phyloP scores from a whole-genome alignment of 2,113 vertebrate species.

The Bos javanicus region DNA sequence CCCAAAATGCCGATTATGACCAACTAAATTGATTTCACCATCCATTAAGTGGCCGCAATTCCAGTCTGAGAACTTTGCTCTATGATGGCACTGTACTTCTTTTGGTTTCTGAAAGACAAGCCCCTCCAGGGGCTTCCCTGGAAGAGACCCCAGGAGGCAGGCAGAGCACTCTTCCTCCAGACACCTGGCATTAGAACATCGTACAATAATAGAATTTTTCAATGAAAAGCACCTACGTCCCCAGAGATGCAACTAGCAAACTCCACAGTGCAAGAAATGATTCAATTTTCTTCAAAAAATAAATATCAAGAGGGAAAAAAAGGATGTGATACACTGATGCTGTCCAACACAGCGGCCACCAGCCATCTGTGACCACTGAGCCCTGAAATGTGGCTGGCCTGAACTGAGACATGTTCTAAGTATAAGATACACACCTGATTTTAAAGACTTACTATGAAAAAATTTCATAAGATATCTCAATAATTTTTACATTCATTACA shows the following conservation, averaged over 20 bases:
- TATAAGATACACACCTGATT: background rate
- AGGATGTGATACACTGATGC: background rate
- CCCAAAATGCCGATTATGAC: background rate
- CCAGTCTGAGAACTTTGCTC: background rate
- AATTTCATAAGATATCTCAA: background rate
- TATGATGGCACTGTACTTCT: background rate
- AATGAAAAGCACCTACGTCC: background rate
- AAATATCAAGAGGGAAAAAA: background rate
- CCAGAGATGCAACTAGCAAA: background rate
- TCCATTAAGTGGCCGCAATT: background rate
- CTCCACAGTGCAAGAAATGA: background rate
- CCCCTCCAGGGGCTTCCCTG: background rate
- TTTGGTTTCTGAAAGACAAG: background rate
- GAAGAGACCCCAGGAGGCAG: background rate
- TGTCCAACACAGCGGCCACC: background rate
- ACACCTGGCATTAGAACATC: background rate
- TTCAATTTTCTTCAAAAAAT: background rate
- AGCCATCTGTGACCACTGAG: background rate
- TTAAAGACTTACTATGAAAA: background rate
- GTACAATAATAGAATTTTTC: background rate
- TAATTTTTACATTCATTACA: background rate
- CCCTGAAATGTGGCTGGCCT: background rate
- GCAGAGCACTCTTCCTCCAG: background rate
- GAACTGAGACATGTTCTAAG: background rate
- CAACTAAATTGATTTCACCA: background rate